Base-by-base conservation (phyloP, 2,888 invertebrate genomes). In the Monoplex corrugatus region DNA sequence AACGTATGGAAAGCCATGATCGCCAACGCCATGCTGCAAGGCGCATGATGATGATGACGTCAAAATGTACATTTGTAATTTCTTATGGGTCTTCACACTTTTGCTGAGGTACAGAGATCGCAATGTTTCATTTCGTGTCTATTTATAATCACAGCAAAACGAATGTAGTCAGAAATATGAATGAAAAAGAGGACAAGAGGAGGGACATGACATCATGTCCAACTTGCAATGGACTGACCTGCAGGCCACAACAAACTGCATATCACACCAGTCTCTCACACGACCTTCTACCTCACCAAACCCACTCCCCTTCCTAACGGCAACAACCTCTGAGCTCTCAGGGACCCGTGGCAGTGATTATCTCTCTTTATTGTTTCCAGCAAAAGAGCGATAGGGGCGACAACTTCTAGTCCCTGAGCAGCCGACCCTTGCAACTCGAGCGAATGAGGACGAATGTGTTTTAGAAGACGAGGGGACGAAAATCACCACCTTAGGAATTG, bases 401-500 rank as follows among this genome's bases (percentile, higher is more conserved):
- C 80, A 88, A 82, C 83, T 43, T 16, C 28, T 1, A 83, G 88
- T 88, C 88, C 50, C 88, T 57, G 38, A 68, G 50, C 88, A 57
- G 38, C 16, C 50, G 80, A 63, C 83, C 82, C 63, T 68, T 80
- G 40, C 38, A 82, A 50, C 68, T 63, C 87, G 43, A 38, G 43
- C 43, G 32, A 38, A 88, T 83, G 88, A 88, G 88, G 44, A 88
- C 88, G 82, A 44, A 88, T 88, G 87, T 83, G 82, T 83, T 82
- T 50, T 35, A 28, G 57, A 88, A 88, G 88, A 88, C 83, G 82
- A 88, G 83, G 40, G 28, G 88, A 82, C 83, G 68, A 63, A 88
- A 88, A 88, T 88, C 88, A 88, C 88, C 88, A 63, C 88, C 88
- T 23, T 28, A 83, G 88, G 83, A 88, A 88, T 88, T 88, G 63